phyloP scores from a whole-genome alignment of 2,113 vertebrate genomes.

The Gadus chalcogrammus region DNA sequence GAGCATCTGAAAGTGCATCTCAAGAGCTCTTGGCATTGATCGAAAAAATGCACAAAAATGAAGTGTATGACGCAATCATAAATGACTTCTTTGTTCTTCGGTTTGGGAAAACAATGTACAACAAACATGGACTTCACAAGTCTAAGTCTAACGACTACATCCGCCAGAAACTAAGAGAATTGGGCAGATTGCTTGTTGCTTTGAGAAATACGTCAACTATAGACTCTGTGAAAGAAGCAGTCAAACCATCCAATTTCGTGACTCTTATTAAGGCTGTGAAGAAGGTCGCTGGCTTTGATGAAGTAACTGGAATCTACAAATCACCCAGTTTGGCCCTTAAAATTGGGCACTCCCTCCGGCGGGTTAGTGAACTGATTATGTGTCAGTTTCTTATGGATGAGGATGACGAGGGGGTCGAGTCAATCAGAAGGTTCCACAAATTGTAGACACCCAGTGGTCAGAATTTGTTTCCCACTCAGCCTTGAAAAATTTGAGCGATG shows the following conservation, averaged over 20 bases:
- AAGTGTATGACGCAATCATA: not conserved
- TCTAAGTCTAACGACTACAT: not conserved
- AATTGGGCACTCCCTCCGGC: not conserved
- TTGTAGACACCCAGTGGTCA: not conserved
- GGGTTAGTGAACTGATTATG: not conserved
- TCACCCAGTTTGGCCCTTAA: slow-evolving; percentile 1
- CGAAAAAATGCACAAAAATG: not conserved
- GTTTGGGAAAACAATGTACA: not conserved
- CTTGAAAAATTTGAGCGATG: not conserved
- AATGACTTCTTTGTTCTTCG: not conserved
- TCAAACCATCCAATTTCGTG: not conserved
- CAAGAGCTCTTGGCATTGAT: not conserved
- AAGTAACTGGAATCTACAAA: not conserved
- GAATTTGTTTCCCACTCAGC: not conserved
- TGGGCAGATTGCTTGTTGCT: not conserved
- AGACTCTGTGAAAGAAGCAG: not conserved
- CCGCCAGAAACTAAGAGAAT: not conserved
- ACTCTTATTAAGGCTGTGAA: not conserved
- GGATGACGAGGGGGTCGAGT: not conserved
- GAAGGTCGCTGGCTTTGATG: not conserved
- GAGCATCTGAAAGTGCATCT: not conserved
- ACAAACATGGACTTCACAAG: slow-evolving; percentile 2
- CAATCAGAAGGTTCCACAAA: not conserved
- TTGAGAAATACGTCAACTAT: not conserved
- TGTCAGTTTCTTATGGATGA: not conserved